Conservation (phyloP, 2,113 vertebrate species). For the Odontophorus gujanensis region DNA sequence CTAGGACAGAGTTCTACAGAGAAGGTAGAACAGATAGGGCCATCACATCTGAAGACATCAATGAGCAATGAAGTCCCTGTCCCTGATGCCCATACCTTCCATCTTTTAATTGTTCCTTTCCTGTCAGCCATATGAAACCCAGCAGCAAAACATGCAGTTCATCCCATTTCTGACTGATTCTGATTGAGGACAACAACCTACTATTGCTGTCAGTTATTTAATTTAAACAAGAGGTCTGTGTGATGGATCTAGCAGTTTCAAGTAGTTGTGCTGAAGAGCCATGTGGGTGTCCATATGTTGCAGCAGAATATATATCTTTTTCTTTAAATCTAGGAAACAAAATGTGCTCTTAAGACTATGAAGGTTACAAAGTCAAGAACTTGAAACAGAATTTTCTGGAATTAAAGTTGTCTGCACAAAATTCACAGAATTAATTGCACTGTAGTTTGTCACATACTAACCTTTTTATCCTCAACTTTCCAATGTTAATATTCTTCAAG, state of each 20-base stretch:
- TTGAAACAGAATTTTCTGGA: neutral
- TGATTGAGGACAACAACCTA: neutral
- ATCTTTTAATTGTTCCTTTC: neutral
- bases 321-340: neutral
- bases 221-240: neutral
- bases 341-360: neutral
- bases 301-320: neutral
- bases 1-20: neutral
- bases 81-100: neutral
- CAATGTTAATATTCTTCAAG: neutral
- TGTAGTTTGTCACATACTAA: neutral
- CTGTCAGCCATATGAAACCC: neutral
- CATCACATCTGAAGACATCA: neutral
- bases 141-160: neutral
- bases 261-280: neutral
- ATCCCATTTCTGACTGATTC: neutral
- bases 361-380: neutral
- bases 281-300: neutral
- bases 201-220: neutral
- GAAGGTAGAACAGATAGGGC: neutral
- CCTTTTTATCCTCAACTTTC: neutral
- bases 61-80: rapidly evolving
- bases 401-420: neutral
- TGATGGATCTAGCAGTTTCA: neutral
- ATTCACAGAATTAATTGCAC: neutral